phyloP scores from a whole-genome alignment of 2,113 vertebrate genomes.

The Orycteropus afer region DNA sequence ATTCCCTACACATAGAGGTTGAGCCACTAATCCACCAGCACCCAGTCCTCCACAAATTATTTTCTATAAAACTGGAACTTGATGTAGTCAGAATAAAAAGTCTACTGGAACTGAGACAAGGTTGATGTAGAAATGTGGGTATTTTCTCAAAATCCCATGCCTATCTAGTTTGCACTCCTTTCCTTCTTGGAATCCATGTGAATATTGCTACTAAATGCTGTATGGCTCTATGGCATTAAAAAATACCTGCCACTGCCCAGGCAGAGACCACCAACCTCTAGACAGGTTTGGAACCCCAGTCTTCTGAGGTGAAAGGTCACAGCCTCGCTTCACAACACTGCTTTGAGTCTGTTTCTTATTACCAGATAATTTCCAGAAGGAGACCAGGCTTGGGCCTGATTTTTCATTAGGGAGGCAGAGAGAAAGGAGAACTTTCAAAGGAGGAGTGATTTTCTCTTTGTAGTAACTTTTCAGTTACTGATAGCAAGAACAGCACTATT shows the following conservation, averaged over 20 bases:
- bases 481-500: background rate
- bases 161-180: fast-evolving
- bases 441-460: background rate
- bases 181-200: background rate
- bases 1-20: background rate
- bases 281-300: slow-evolving; percentile 42
- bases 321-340: slow-evolving; percentile 58
- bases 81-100: background rate
- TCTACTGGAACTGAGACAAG: background rate
- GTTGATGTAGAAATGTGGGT: fast-evolving
- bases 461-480: background rate
- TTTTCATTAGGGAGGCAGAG: background rate
- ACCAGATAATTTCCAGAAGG: slow-evolving; percentile 74
- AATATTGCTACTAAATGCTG: background rate
- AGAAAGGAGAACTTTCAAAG: background rate
- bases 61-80: background rate
- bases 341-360: slow-evolving; percentile 73
- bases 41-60: background rate
- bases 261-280: slow-evolving; percentile 75
- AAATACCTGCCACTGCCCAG: background rate
- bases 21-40: background rate
- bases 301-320: slow-evolving; percentile 65
- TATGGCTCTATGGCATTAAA: background rate
- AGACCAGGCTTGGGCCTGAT: background rate
- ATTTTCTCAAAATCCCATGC: background rate